Conservation (phyloP, 2,888 invertebrate genomes). For the Hirtodrosophila confusa region DNA sequence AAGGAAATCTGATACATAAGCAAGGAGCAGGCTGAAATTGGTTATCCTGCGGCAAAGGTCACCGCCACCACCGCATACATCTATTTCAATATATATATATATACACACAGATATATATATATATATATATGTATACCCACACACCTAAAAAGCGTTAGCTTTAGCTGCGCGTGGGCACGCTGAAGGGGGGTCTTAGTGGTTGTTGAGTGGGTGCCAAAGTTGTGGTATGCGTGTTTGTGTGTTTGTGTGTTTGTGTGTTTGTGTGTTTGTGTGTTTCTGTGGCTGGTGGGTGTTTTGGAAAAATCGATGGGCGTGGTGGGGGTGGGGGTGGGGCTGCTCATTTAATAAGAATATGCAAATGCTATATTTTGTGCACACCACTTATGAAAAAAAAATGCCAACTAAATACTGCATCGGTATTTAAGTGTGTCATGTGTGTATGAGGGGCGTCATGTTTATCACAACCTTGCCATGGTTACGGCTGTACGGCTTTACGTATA, state of each 20-base stretch:
- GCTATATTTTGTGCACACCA: conserved; percentile 14
- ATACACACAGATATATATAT: too few species aligned
- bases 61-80: conserved; percentile 19
- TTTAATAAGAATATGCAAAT: conserved; percentile 51
- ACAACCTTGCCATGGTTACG: conserved; percentile 27
- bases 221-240: conserved; percentile 19
- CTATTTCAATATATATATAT: not conserved
- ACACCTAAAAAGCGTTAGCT: too few species aligned
- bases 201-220: conserved; percentile 11
- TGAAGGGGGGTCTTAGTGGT: not conserved
- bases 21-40: conserved; percentile 2
- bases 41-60: conserved; percentile 56
- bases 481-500: conserved; percentile 1
- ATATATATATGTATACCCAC: too few species aligned
- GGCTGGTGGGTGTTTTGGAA: conserved; percentile 18
- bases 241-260: conserved; percentile 11
- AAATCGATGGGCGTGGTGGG: conserved; percentile 42
- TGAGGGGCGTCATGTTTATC: conserved; percentile 53
- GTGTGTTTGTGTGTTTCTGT: conserved; percentile 10
- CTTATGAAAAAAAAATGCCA: not conserved
- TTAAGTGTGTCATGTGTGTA: conserved; percentile 10
- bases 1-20: conserved; percentile 14
- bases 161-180: conserved; percentile 19
- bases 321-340: conserved; percentile 4
- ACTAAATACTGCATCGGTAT: not conserved